phyloP scores from a whole-genome alignment of 1,140 invertebrate species.

The Drosophila navojoa region DNA sequence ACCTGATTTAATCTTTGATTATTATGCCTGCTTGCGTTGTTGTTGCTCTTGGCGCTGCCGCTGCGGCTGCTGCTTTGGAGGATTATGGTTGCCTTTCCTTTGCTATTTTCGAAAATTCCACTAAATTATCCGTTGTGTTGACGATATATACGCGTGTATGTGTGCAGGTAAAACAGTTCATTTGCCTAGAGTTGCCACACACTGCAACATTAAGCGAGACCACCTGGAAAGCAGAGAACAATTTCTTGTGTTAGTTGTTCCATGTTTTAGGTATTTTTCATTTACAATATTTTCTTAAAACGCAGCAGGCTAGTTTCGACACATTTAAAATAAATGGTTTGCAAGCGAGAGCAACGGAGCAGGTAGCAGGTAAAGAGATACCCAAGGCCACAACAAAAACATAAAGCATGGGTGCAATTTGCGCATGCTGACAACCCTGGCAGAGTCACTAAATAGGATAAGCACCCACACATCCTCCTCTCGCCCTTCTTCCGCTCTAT shows the following conservation, averaged over 20 bases:
- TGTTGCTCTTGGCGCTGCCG: slow-evolving; percentile 34
- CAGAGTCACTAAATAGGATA: slow-evolving; percentile 50
- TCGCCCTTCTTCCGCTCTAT: not conserved
- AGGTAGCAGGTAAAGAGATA: slow-evolving; percentile 28
- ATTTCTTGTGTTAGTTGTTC: slow-evolving; percentile 45
- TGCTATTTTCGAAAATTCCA: slow-evolving; percentile 81
- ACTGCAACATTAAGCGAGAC: slow-evolving; percentile 40
- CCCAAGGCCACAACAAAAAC: slow-evolving; percentile 48
- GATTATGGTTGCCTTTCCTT: slow-evolving; percentile 60
- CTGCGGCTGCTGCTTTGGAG: slow-evolving; percentile 49
- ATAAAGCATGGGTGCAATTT: slow-evolving; percentile 12
- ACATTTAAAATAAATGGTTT: slow-evolving; percentile 38
- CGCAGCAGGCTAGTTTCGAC: not conserved
- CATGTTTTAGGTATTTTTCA: slow-evolving; percentile 29
- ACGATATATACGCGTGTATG: slow-evolving; percentile 26
- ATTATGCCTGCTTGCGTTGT: slow-evolving; percentile 53
- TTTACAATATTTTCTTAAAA: slow-evolving; percentile 34
- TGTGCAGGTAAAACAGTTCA: slow-evolving; percentile 78
- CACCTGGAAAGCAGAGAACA: slow-evolving; percentile 68
- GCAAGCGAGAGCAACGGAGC: slow-evolving; percentile 13
- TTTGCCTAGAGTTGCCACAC: slow-evolving; percentile 75
- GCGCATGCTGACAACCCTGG: slow-evolving; percentile 54
- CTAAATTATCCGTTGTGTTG: slow-evolving; percentile 73
- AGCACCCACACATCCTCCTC: slow-evolving; percentile 27
- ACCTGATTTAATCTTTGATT: slow-evolving; percentile 82